Percentiles rank a stretch among this genome's conserved stretches.
Conservation (phyloP, 2,888 invertebrate species). For the Dusona sp. region DNA sequence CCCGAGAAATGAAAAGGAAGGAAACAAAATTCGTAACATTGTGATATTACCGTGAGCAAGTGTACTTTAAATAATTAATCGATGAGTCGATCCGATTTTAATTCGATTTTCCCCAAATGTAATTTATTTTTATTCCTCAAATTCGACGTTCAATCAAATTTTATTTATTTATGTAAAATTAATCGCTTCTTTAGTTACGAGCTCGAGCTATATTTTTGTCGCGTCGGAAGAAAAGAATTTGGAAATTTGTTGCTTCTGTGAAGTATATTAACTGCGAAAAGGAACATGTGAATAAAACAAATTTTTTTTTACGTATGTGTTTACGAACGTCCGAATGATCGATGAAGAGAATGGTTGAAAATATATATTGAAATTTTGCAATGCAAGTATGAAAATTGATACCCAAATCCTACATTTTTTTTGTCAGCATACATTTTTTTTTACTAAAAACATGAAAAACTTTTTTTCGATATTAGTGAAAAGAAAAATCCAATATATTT, state of each 20-base stretch:
- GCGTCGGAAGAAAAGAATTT: background rate
- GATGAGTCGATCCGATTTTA: background rate
- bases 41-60: slow-evolving; percentile 48
- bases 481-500: too few relatives aligned
- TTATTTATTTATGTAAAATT: slow-evolving; percentile 11
- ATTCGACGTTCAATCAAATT: slow-evolving; percentile 4
- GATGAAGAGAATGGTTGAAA: background rate
- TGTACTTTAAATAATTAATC: slow-evolving; percentile 44
- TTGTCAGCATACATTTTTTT: too few relatives aligned
- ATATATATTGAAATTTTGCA: background rate
- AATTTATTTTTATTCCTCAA: slow-evolving; percentile 19
- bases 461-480: too few relatives aligned
- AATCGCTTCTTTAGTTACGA: background rate
- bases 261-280: slow-evolving; percentile 24
- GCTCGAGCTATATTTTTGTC: slow-evolving; percentile 11
- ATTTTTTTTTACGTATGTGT: background rate
- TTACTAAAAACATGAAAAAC: too few relatives aligned
- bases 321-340: background rate
- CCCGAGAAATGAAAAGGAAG: background rate
- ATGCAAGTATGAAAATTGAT: too few relatives aligned
- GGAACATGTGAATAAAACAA: slow-evolving; percentile 3
- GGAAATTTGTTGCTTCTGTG: slow-evolving; percentile 34
- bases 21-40: slow-evolving; percentile 5
- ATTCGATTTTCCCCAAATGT: background rate
- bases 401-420: too few relatives aligned